These are phyloP conservation scores for Atlantisia rogersi DNA, from an alignment of 2,113 vertebrate genomes.

Conservation along the genomic window DNA sequence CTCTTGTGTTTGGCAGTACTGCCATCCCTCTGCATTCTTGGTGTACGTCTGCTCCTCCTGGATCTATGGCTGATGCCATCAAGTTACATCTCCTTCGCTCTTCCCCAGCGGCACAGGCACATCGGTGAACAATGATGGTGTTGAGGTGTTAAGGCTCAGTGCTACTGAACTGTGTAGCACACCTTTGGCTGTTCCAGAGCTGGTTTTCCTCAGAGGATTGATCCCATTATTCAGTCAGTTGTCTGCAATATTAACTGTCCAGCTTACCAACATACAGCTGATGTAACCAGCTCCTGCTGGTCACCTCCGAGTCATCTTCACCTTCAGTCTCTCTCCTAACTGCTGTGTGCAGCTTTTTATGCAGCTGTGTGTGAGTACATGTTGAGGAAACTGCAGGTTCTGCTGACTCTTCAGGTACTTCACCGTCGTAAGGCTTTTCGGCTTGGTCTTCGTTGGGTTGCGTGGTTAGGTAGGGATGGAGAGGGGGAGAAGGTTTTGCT, in stretches of 20 bases:
- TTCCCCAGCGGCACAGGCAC: not conserved
- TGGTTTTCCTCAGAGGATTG: not conserved
- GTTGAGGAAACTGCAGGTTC: not conserved
- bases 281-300: not conserved
- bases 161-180: not conserved
- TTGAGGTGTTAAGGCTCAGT: not conserved
- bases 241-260: not conserved
- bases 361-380: accelerated
- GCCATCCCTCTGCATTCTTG: not conserved
- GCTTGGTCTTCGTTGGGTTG: not conserved
- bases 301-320: not conserved
- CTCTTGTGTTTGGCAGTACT: not conserved
- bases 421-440: not conserved
- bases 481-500: not conserved
- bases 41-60: not conserved
- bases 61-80: not conserved
- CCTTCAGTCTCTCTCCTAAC: not conserved
- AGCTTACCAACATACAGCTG: slow-evolving; percentile 7
- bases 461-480: not conserved
- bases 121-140: not conserved
- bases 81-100: not conserved
- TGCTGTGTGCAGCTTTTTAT: not conserved
- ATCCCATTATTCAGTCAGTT: not conserved
- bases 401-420: not conserved
- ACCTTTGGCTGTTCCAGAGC: not conserved